These are phyloP conservation scores for Acomys russatus DNA, from an alignment of 2,797 vertebrate species.

Conservation along the genomic window DNA sequence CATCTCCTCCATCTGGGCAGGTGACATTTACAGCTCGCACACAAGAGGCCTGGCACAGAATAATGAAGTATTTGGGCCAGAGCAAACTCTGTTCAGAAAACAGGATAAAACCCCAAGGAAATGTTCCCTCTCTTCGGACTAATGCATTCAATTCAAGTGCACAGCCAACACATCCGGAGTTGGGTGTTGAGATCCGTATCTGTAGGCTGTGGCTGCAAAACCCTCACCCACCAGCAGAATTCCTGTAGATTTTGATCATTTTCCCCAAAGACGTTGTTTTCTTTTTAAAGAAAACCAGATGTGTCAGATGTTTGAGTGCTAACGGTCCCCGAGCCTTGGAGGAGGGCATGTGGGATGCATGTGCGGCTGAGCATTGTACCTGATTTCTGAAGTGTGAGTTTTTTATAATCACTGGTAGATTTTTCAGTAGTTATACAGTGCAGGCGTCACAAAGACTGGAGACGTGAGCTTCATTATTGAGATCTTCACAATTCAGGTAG, in stretches of 20 bases:
- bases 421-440: too few relatives aligned
- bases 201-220: conserved; percentile 13
- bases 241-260: conserved; percentile 35
- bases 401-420: not conserved
- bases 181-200: conserved; percentile 35
- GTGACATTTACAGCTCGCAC: conserved; percentile 75
- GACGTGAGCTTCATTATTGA: not conserved
- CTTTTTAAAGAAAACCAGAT: conserved; percentile 35
- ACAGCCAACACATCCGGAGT: not conserved
- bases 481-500: not conserved
- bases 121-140: conserved; percentile 34
- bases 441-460: too few relatives aligned
- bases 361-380: not conserved
- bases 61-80: conserved; percentile 29
- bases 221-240: not conserved
- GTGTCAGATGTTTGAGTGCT: conserved; percentile 50
- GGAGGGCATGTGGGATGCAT: too few relatives aligned
- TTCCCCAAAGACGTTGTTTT: not conserved
- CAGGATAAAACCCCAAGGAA: conserved; percentile 28
- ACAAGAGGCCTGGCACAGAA: conserved; percentile 29
- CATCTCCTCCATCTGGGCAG: conserved; percentile 54
- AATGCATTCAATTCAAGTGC: conserved; percentile 45
- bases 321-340: not conserved
- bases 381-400: not conserved
- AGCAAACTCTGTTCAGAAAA: conserved; percentile 42